Evolutionary conservation across 2,888 invertebrate genomes (phyloP).

Genomic region (Acholoe squamosa): DNA sequence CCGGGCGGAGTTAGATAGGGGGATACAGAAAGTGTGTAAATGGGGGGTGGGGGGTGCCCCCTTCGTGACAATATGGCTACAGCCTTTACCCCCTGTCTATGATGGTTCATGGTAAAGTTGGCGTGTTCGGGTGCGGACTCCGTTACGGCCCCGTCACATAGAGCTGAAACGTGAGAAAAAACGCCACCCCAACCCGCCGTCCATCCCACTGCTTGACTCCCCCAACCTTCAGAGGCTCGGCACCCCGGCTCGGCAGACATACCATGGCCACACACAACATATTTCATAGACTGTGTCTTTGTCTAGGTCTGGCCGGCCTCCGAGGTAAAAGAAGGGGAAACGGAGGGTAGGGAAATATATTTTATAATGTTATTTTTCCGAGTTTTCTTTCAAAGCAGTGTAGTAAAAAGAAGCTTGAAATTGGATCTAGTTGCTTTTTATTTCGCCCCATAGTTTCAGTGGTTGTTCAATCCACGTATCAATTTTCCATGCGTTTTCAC

Average conservation of each 20-base stretch:
- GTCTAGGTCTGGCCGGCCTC: neutral
- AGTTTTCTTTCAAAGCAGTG: too few relatives aligned
- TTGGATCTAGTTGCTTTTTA: conserved; percentile 17
- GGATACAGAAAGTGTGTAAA: too few relatives aligned
- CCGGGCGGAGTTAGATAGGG: too few relatives aligned
- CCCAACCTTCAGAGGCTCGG: too few relatives aligned
- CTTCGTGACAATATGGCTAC: neutral
- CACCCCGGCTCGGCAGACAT: too few relatives aligned
- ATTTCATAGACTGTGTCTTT: conserved; percentile 13
- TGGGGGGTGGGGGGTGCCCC: neutral
- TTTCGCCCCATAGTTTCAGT: neutral
- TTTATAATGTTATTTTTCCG: too few relatives aligned
- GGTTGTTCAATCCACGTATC: neutral
- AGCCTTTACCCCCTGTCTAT: neutral
- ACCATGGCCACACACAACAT: conserved; percentile 21
- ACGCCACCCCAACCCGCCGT: neutral
- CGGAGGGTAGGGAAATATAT: neutral
- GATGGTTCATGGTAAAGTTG: neutral
- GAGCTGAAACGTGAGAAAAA: neutral
- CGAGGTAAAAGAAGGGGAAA: neutral
- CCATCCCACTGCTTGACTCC: too few relatives aligned
- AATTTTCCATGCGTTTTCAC: too few relatives aligned
- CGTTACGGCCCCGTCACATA: conserved; percentile 13
- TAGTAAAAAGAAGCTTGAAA: neutral
- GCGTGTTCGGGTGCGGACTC: conserved; percentile 1